Evolutionary conservation across 1,140 invertebrate genomes (phyloP).

Genomic region (Drosophila kikkawai): DNA sequence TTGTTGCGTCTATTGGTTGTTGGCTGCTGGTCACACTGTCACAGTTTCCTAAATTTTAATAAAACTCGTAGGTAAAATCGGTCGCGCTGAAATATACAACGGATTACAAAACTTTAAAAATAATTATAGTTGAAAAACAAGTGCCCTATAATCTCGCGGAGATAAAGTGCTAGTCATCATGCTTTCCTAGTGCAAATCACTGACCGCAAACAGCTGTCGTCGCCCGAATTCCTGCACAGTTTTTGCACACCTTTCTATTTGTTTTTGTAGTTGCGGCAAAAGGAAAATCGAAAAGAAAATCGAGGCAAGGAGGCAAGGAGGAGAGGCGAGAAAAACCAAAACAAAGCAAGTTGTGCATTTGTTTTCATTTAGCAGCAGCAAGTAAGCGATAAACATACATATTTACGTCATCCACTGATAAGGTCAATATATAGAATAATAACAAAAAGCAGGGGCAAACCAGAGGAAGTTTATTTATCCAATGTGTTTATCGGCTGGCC

Average conservation of each 20-base stretch:
- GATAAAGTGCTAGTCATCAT: not conserved
- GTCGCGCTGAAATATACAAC: conserved; percentile 8
- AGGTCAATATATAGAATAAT: conserved; percentile 13
- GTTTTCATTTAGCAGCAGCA: conserved; percentile 1
- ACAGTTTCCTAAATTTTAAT: not conserved
- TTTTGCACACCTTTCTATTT: not conserved
- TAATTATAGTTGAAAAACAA: not conserved
- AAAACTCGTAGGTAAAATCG: conserved; percentile 11
- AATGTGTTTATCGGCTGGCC: not conserved
- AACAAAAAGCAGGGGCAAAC: conserved; percentile 6
- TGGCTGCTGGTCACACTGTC: not conserved
- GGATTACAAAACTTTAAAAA: not conserved
- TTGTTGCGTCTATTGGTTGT: not conserved
- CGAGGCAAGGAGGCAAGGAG: not conserved
- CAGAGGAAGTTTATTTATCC: conserved; percentile 1
- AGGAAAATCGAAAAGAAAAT: not conserved
- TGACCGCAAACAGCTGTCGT: not conserved
- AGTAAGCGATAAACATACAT: conserved; percentile 15
- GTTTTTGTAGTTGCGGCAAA: conserved; percentile 6
- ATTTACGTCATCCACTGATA: conserved; percentile 33
- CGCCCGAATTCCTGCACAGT: not conserved
- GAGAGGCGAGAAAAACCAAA: conserved; percentile 6
- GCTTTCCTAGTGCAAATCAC: not conserved
- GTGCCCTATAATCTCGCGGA: too few relatives aligned
- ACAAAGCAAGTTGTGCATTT: conserved; percentile 4